Conservation (phyloP, 2,113 vertebrate genomes). For the Menura novaehollandiae region DNA sequence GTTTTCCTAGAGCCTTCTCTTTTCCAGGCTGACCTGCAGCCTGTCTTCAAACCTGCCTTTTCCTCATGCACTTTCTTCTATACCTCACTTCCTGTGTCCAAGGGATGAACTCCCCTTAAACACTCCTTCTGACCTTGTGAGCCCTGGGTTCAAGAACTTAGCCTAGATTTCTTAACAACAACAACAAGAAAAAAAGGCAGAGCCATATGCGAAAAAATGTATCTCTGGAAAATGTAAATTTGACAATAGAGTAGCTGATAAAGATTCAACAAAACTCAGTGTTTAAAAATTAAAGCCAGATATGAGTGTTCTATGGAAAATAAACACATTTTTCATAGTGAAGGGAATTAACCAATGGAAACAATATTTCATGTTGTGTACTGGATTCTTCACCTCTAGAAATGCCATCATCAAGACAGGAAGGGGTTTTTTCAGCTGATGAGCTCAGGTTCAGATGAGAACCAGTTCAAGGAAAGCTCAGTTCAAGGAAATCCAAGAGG, state of each 20-base stretch:
- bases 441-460: background rate
- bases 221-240: background rate
- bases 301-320: background rate
- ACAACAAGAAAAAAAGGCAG: background rate
- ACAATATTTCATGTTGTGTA: background rate
- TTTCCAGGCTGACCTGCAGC: background rate
- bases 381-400: background rate
- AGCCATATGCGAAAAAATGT: background rate
- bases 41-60: background rate
- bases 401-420: background rate
- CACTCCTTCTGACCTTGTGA: background rate
- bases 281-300: background rate
- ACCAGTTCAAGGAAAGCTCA: background rate
- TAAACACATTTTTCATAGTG: background rate
- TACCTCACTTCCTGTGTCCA: background rate
- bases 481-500: conserved; percentile 8
- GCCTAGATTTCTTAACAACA: background rate
- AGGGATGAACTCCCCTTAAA: background rate
- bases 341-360: background rate
- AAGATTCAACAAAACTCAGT: background rate
- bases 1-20: background rate
- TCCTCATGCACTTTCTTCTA: background rate
- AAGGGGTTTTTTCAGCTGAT: background rate
- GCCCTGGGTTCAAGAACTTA: background rate
- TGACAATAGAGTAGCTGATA: background rate